phyloP scores from a whole-genome alignment of 1,140 invertebrate genomes.

The Scaptomyza hsui region DNA sequence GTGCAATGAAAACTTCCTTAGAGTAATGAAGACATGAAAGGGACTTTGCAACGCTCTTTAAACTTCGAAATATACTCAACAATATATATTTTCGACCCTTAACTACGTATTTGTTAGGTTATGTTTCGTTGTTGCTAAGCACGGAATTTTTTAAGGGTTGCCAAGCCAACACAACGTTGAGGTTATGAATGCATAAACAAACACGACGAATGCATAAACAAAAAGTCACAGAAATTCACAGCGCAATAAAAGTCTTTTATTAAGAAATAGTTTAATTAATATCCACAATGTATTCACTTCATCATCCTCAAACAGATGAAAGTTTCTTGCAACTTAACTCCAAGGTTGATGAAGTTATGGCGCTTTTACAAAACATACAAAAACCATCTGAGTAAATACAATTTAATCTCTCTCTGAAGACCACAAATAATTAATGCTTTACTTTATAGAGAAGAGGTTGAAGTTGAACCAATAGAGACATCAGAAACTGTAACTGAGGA shows the following conservation, averaged over 20 bases:
- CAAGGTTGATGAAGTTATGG: conserved; percentile 76
- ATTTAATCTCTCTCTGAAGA: no score
- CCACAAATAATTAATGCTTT: not conserved
- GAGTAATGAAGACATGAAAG: no score
- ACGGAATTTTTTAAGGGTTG: not conserved
- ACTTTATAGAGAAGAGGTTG: conserved; percentile 24
- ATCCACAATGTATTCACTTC: conserved; percentile 57
- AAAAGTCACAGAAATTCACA: not conserved
- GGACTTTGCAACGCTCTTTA: not conserved
- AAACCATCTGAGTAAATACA: conserved; percentile 47
- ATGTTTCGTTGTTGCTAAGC: conserved; percentile 11
- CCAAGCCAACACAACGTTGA: not conserved
- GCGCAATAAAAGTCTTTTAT: no score
- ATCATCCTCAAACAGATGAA: conserved; percentile 70
- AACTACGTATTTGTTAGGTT: not conserved
- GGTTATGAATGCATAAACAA: conserved; percentile 9
- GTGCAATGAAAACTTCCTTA: no score
- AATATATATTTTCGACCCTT: not conserved
- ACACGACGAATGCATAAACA: not conserved
- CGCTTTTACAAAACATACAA: conserved; percentile 55
- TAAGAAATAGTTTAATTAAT: not conserved
- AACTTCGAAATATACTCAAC: not conserved
- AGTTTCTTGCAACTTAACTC: conserved; percentile 67
- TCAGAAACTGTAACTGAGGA: conserved; percentile 50
- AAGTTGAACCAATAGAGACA: not conserved